Evolutionary conservation across 2,797 vertebrate species (phyloP).

Genomic region (Anolis apletophallus): DNA sequence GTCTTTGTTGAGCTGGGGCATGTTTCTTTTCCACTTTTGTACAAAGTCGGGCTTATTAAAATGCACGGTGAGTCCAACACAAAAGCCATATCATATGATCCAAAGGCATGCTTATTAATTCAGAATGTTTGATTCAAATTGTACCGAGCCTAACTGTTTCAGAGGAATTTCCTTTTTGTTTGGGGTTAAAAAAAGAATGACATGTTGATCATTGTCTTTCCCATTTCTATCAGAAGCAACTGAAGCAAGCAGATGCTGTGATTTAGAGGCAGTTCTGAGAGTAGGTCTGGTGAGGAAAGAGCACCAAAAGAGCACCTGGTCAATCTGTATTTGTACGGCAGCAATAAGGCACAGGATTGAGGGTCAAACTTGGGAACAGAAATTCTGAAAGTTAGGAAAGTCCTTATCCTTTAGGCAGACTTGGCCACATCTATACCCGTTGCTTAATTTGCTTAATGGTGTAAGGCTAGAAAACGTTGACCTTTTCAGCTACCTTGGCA

Average conservation of each 20-base stretch:
- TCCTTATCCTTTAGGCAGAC: not conserved
- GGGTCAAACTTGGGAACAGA: rapidly evolving
- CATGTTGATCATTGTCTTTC: constrained; percentile 60
- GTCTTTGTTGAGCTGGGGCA: constrained; percentile 56
- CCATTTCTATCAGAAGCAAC: constrained; percentile 58
- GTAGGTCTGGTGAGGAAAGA: not conserved
- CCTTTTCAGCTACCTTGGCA: too few relatives aligned
- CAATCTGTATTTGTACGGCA: not conserved
- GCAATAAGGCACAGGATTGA: rapidly evolving
- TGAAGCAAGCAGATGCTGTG: constrained; percentile 64
- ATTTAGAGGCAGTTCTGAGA: constrained; percentile 41
- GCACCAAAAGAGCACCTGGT: not conserved
- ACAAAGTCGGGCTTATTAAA: constrained; percentile 64
- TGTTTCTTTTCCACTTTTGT: constrained; percentile 31
- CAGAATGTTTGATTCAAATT: constrained; percentile 48
- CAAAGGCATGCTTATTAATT: constrained; percentile 55
- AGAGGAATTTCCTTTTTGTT: constrained; percentile 61
- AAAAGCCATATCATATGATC: constrained; percentile 55
- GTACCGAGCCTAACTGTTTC: constrained; percentile 48
- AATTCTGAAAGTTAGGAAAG: rapidly evolving
- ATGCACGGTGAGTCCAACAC: constrained; percentile 52
- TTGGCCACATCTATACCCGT: too few relatives aligned
- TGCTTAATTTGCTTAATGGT: too few relatives aligned
- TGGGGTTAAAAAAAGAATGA: constrained; percentile 62
- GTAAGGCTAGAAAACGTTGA: too few relatives aligned